Percentiles rank a stretch among this genome's conserved stretches.
Conservation (phyloP, 2,113 vertebrate species). For the Noturus placidus region DNA sequence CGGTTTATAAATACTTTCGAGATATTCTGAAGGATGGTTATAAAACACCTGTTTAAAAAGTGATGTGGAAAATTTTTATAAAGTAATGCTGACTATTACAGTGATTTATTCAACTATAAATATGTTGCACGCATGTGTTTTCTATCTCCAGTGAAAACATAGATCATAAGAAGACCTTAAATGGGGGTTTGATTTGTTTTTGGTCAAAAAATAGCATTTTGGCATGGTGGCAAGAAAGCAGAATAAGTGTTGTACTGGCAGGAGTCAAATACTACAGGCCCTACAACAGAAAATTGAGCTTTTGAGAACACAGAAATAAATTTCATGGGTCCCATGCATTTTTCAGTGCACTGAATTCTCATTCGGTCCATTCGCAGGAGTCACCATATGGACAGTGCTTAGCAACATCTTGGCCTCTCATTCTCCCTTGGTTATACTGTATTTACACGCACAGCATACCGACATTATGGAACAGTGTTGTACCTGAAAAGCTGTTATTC, state of each 20-base stretch:
- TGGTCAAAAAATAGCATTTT: slow-evolving; percentile 21
- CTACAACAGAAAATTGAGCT: slow-evolving; percentile 28
- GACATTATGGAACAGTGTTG: slow-evolving; percentile 38
- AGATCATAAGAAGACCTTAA: slow-evolving; percentile 21
- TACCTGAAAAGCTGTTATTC: slow-evolving; percentile 34
- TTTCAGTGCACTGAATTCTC: slow-evolving; percentile 1
- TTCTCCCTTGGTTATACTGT: slow-evolving; percentile 1
- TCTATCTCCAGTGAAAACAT: slow-evolving; percentile 6
- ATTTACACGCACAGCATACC: slow-evolving; percentile 32
- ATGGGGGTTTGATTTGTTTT: slow-evolving; percentile 35
- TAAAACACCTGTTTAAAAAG: slow-evolving; percentile 5
- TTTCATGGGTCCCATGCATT: slow-evolving; percentile 18
- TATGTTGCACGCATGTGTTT: slow-evolving; percentile 23
- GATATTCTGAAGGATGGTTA: slow-evolving; percentile 9
- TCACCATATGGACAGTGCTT: slow-evolving; percentile 21
- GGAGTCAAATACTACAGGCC: slow-evolving; percentile 26
- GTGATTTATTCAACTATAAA: not conserved
- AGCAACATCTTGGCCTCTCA: slow-evolving; percentile 29
- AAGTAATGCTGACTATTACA: not conserved
- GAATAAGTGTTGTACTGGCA: slow-evolving; percentile 29
- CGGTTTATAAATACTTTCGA: not conserved
- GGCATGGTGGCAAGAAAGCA: slow-evolving; percentile 27
- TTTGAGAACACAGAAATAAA: slow-evolving; percentile 35
- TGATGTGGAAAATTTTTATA: not conserved
- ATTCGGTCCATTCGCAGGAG: slow-evolving; percentile 37